Percentiles rank a stretch among this genome's conserved stretches.
Evolutionary conservation across 2,797 vertebrate species (phyloP).

Genomic region (Lithobates sylvaticus): DNA sequence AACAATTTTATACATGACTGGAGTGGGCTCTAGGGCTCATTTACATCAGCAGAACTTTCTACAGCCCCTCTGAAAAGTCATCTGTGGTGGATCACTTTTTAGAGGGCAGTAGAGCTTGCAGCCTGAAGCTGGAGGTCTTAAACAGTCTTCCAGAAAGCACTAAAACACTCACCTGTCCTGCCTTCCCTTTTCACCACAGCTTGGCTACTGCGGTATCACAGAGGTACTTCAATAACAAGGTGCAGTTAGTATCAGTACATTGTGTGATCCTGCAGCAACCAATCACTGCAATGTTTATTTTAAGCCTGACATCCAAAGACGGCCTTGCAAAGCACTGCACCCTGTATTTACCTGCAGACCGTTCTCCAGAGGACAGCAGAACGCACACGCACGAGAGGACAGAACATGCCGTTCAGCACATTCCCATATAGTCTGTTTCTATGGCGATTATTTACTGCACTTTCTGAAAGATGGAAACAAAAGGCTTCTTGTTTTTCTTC

Average conservation of each 20-base stretch:
- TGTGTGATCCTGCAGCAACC: not conserved
- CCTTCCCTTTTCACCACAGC: not conserved
- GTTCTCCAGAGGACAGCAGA: not conserved
- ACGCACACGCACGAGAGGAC: not conserved
- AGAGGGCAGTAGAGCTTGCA: no score
- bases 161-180: no score
- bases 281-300: not conserved
- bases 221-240: not conserved
- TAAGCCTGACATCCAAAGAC: not conserved
- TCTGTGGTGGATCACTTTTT: no score
- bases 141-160: no score
- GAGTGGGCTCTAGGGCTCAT: no score
- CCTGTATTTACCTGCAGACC: not conserved
- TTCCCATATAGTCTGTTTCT: constrained; percentile 5
- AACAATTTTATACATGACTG: no score
- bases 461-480: not conserved
- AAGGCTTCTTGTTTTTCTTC: not conserved
- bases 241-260: not conserved
- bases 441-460: constrained; percentile 23
- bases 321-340: not conserved
- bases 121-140: no score
- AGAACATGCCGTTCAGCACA: not conserved
- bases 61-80: no score
- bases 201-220: not conserved
- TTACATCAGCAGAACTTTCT: no score